phyloP scores from a whole-genome alignment of 2,888 invertebrate genomes.

The Trissolcus brochymenae region DNA sequence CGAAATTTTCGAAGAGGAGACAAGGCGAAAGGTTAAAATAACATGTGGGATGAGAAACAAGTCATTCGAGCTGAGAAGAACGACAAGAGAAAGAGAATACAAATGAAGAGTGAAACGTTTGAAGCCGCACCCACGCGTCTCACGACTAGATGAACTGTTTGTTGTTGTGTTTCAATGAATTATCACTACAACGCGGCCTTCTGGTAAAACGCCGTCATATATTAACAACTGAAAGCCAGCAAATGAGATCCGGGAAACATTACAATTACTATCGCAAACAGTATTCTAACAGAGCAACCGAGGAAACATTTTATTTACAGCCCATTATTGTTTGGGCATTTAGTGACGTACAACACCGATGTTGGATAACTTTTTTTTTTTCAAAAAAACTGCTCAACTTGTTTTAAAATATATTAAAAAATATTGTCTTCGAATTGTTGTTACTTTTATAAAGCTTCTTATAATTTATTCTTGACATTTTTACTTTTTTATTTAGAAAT shows the following conservation, averaged over 20 bases:
- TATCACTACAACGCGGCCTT: conserved; percentile 65
- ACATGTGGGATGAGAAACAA: conserved; percentile 50
- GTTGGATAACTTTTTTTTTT: too few species aligned
- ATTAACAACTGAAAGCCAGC: conserved; percentile 69
- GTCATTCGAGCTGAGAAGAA: conserved; percentile 33
- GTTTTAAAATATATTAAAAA: too few species aligned
- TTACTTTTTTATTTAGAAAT: too few species aligned
- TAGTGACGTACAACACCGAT: conserved; percentile 3
- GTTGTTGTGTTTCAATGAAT: conserved; percentile 68
- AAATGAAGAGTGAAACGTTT: conserved; percentile 63
- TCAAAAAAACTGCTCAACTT: too few species aligned
- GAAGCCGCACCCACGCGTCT: conserved; percentile 65
- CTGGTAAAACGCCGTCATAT: conserved; percentile 65
- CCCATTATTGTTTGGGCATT: conserved; percentile 60
- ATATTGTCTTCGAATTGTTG: too few species aligned
- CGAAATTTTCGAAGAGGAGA: conserved; percentile 40
- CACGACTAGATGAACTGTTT: conserved; percentile 68
- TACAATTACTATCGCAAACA: conserved; percentile 70
- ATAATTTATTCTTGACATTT: too few species aligned
- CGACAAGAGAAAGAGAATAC: conserved; percentile 36
- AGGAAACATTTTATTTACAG: conserved; percentile 65
- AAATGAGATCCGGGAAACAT: conserved; percentile 71
- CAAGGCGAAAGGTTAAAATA: conserved; percentile 45
- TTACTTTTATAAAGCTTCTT: too few species aligned
- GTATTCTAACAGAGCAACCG: conserved; percentile 57